Evolutionary conservation across 2,113 vertebrate genomes (phyloP).

Genomic region (Grus americana): DNA sequence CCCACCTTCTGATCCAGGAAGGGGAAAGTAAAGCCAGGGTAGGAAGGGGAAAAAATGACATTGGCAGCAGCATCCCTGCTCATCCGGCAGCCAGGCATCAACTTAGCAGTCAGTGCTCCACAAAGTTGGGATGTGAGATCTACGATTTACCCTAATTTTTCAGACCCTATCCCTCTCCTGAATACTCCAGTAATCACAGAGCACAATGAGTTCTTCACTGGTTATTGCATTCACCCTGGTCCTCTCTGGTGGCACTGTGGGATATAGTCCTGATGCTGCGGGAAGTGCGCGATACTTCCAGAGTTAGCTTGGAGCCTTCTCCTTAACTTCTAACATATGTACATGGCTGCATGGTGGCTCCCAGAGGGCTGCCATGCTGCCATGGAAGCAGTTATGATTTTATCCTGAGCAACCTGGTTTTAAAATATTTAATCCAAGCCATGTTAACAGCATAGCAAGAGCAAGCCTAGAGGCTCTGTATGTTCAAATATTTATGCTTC

Average conservation of each 20-base stretch:
- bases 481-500: conserved; percentile 68
- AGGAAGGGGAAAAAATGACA: not conserved
- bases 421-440: conserved; percentile 10
- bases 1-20: not conserved
- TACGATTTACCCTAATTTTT: not conserved
- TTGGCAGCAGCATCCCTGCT: not conserved
- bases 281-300: not conserved
- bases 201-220: not conserved
- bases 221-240: not conserved
- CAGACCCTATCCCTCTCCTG: not conserved
- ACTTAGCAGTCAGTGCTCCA: not conserved
- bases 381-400: not conserved
- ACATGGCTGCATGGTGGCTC: rapidly evolving
- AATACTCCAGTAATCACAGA: not conserved
- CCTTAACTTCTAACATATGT: not conserved
- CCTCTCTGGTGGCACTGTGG: rapidly evolving
- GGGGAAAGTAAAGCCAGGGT: not conserved
- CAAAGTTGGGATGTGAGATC: not conserved
- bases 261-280: rapidly evolving
- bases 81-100: not conserved
- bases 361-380: not conserved
- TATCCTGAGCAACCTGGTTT: not conserved
- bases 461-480: not conserved
- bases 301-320: not conserved
- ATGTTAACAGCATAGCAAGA: not conserved